phyloP scores from a whole-genome alignment of 2,888 invertebrate species.

The Agrotis clavis region DNA sequence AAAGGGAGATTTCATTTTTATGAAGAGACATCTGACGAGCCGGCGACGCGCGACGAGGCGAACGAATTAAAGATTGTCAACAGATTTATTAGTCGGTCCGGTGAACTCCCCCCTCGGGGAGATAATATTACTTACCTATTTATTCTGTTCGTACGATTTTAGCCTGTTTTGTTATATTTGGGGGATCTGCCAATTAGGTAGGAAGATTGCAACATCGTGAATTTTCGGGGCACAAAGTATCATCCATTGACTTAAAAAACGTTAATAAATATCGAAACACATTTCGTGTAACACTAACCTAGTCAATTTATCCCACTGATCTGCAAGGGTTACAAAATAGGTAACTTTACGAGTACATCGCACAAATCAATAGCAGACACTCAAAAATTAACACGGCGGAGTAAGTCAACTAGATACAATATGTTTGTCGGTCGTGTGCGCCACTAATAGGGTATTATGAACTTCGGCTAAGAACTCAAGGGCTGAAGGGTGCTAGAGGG shows the following conservation, averaged over 20 bases:
- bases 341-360: constrained; percentile 2
- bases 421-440: constrained; percentile 80
- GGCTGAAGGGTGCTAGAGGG: constrained; percentile 76
- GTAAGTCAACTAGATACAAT: constrained; percentile 75
- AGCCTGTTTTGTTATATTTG: constrained; percentile 44
- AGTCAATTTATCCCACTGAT: not conserved
- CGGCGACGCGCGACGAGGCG: constrained; percentile 65
- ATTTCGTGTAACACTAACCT: not conserved
- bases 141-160: constrained; percentile 63
- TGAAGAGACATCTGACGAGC: constrained; percentile 76
- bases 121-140: constrained; percentile 75
- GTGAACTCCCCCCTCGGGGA: constrained; percentile 82
- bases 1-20: constrained; percentile 77
- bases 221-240: not conserved
- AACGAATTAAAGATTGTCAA: constrained; percentile 90
- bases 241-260: not conserved
- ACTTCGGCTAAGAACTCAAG: constrained; percentile 84
- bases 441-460: constrained; percentile 90
- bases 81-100: constrained; percentile 90
- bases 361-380: constrained; percentile 49
- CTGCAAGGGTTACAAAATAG: not conserved
- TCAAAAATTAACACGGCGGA: constrained; percentile 62
- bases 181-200: constrained; percentile 34
- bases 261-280: not conserved
- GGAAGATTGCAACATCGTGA: not conserved